Base-by-base conservation (phyloP, 1,140 invertebrate genomes). In the Zaprionus camerounensis region DNA sequence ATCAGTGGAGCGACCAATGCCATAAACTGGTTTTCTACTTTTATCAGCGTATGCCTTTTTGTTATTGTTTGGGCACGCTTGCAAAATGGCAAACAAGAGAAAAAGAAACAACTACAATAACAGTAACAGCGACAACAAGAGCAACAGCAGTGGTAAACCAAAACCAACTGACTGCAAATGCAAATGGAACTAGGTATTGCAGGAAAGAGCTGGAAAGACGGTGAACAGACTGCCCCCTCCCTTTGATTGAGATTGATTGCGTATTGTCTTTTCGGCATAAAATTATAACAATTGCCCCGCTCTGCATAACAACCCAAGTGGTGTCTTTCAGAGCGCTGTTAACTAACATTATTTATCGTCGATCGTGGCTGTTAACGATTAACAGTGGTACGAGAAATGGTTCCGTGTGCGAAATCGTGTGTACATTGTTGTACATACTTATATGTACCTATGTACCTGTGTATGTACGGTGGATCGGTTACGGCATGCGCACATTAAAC, bases 11-110 rank as follows among this genome's bases (percentile, higher is more conserved):
- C 71, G 49, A 70, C 38, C 71, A 75, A 63, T 75, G 71, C 59
- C 59, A 75, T 41, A 75, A 75, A 75, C 72, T 64, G 72, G 67
- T 75, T 75, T 70, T 26, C 31, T 55, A 20, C 34, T 72, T 73
- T 62, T 64, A 64, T 75, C 59, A 64, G 34, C 34, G 51, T 17
- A 20, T 51, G 46, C 46, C 11, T 20, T 55, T 44, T 56, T 74
- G 65, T 67, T 63, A 28, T 75, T 75, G 58, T 75, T 70, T 74
- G 57, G 34, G 65, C 51, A 31, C 56, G 71, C 65, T 74, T 74
- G 71, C 71, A 74, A 74, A 74, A 46, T 62, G 65, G 20, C 57
- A 73, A 73, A 63, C 65, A 69, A 56, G 58, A 73, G 41, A 41
- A 41, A 51, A 41, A 49, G 31, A 15, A 66, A 66, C 26, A 57